Base-by-base conservation (phyloP, 2,888 invertebrate species). In the Parasteatoda lunata region DNA sequence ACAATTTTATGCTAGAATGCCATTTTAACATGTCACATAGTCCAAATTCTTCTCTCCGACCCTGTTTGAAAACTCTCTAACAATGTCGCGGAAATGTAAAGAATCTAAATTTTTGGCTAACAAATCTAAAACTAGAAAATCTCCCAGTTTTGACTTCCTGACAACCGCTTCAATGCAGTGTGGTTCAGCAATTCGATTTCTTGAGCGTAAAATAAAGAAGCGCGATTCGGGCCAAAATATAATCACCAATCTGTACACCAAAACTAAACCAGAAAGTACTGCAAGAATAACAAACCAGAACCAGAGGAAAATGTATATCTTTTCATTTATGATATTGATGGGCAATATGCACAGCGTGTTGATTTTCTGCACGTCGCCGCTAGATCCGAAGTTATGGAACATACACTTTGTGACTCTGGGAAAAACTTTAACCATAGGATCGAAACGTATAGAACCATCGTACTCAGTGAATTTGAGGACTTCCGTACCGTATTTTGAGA, bases 281-380 rank as follows among this genome's bases (percentile, higher is more conserved):
- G 89, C 79, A 51, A 90, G 73, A 6, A 89, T 71, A 15, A 90
- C 75, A 69, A 90, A 89, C 97, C 97, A 97, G 93, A 94, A 96
- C 97, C 97, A 97, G 89, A 97, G 93, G 93, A 97, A 96, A 91
- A 97, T 96, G 93, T 96, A 97, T 90, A 97, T 97, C 93, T 97
- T 97, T 92, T 97, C 97, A 92, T 97, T 97, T 87, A 97, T 94
- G 90, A 97, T 97, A 92, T 97, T 97, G 90, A 97, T 93, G 0
- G 97, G 97, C 64, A 97, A 93, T 13, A 97, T 94, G 91, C 97
- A 97, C 64, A 97, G 93, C 0, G 97, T 96, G 91, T 96, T 97
- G 92, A 96, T 95, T 90, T 94, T 95, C 92, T 97, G 96, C 88
- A 97, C 94, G 6, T 96, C 94, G 71, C 97, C 97, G n/a, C 96